Evolutionary conservation across 37 sponge, comb jelly and placozoan genomes (phyloP), one percentile per base, ranked within the genome.

Genomic region (Dysidea cf. avara): DNA sequence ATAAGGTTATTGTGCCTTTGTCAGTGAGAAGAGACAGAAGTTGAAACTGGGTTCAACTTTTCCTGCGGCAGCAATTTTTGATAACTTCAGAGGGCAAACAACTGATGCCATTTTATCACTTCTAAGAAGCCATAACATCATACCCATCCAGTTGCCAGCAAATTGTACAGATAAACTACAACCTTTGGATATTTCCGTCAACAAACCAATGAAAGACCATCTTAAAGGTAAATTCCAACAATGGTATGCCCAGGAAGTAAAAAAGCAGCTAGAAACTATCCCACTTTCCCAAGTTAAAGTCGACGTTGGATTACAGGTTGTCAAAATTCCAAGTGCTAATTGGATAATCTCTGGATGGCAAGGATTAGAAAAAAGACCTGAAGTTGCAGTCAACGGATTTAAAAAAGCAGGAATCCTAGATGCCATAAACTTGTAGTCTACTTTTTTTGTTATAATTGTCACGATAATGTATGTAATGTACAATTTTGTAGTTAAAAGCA

Each of bases 151-250:
- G 33, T 13, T 68, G 7, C 51, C 69, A 46, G 52, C 69, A 43
- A 68, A 68, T 47, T 68, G 69, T 46, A 68, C 69, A n/a, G 69
- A 68, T 68, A 38, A 68, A 68, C 28, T 68, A n/a, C 69, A 39
- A 13, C 50, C 69, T 11, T 50, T 68, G 33, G 50, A 68, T 49
- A 68, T 68, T 68, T 11, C 69, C 9, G 43, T 68, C 39, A 47
- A 68, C 31, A 43, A 68, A 16, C 50, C 69, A 22, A 3, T 68
- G 9, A 43, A 68, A 46, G 47, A 68, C 43, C 13, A 68, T 12
- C 50, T 68, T 20, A 68, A 68, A 49, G 11, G 33, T 47, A 39
- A 13, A 24, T 39, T 68, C 28, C 69, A 68, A 68, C 7, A n/a
- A 13, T 68, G 69, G 51, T 43, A 31, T 68, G 48, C 69, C 48